These are phyloP conservation scores for Cotesia chilonis DNA, from an alignment of 1,140 invertebrate genomes.

Conservation along the genomic window DNA sequence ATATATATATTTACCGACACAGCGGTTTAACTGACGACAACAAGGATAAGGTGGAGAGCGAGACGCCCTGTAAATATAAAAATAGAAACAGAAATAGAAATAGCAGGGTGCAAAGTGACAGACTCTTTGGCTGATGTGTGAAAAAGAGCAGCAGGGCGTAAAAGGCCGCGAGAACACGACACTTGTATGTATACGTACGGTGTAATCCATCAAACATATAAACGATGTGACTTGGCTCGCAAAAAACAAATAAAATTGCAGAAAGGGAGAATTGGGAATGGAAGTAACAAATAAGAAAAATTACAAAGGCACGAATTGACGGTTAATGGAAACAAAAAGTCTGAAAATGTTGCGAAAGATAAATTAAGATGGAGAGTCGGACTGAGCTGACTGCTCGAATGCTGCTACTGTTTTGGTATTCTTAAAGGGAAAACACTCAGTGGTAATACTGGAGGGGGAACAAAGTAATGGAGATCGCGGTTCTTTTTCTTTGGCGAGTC, in stretches of 20 bases:
- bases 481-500: too few relatives aligned
- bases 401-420: background rate
- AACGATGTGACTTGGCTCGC: too few relatives aligned
- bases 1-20: slow-evolving; percentile 1
- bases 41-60: background rate
- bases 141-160: background rate
- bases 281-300: too few relatives aligned
- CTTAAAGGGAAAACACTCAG: background rate
- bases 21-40: slow-evolving; percentile 1
- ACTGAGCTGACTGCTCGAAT: too few relatives aligned
- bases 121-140: too few relatives aligned
- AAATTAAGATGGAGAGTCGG: background rate
- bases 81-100: background rate
- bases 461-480: background rate
- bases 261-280: background rate
- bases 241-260: background rate
- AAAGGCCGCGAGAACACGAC: background rate
- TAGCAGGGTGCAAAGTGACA: too few relatives aligned
- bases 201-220: background rate
- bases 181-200: slow-evolving; percentile 3
- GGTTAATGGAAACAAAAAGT: too few relatives aligned
- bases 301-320: too few relatives aligned
- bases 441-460: background rate
- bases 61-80: background rate
- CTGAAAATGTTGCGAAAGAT: background rate